Conservation (phyloP, 2,888 invertebrate species). For the Nemurella pictetii region DNA sequence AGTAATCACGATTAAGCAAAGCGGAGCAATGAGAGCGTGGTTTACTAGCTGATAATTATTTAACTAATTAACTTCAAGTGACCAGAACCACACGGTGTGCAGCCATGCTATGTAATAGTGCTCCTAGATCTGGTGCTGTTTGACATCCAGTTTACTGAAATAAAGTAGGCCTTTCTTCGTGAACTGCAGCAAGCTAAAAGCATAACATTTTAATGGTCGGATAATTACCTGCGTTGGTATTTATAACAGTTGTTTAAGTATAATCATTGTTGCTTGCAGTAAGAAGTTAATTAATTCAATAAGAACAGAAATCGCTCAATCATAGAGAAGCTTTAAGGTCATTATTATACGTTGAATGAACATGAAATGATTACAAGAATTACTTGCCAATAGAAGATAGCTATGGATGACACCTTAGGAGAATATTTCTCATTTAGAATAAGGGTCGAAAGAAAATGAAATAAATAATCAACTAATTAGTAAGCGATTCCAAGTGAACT, state of each 20-base stretch:
- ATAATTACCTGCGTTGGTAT: constrained; percentile 23
- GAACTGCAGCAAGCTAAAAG: constrained; percentile 4
- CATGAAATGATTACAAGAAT: not conserved
- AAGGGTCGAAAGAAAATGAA: no score
- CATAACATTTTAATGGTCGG: constrained; percentile 27
- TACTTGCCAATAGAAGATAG: no score
- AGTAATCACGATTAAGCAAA: not conserved
- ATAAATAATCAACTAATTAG: no score
- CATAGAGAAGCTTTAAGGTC: constrained; percentile 16
- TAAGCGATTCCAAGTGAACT: no score
- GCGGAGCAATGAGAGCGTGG: constrained; percentile 23
- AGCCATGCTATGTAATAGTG: not conserved
- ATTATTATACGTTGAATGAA: not conserved
- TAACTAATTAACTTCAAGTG: constrained; percentile 25
- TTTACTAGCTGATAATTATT: constrained; percentile 19
- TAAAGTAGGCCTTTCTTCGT: constrained; percentile 9
- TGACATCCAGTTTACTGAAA: constrained; percentile 14
- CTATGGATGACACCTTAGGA: no score
- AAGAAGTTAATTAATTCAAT: constrained; percentile 29
- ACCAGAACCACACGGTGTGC: constrained; percentile 17
- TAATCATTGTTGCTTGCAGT: constrained; percentile 24
- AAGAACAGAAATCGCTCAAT: constrained; percentile 29
- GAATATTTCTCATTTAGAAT: no score
- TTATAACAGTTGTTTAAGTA: constrained; percentile 32
- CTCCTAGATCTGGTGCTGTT: not conserved